Evolutionary conservation across 2,113 vertebrate genomes (phyloP).

Genomic region (Sialia sialis): DNA sequence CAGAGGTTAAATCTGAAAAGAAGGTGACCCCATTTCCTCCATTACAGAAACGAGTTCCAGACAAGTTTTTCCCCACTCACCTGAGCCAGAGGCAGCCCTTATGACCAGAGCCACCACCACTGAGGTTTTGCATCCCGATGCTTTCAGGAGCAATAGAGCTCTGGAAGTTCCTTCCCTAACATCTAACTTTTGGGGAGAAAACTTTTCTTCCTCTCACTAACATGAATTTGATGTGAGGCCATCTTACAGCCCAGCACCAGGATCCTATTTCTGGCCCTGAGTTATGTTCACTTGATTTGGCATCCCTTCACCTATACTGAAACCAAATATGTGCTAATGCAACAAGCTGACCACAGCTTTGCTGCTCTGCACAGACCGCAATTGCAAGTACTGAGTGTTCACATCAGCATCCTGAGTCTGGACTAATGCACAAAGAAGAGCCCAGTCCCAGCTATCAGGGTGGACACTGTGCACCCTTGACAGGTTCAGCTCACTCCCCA

Average conservation of each 20-base stretch:
- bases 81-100: not conserved
- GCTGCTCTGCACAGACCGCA: not conserved
- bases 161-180: not conserved
- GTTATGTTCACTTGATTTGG: not conserved
- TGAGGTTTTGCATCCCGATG: not conserved
- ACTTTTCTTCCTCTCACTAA: not conserved
- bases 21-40: not conserved
- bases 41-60: not conserved
- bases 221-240: fast-evolving
- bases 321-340: not conserved
- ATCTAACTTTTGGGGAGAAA: not conserved
- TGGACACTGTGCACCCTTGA: not conserved
- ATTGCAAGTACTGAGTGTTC: not conserved
- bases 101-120: not conserved
- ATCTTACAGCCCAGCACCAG: not conserved
- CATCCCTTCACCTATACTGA: not conserved
- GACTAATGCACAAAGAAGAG: not conserved
- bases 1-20: not conserved
- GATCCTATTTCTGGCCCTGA: not conserved
- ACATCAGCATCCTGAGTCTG: not conserved
- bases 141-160: not conserved
- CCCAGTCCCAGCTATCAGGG: not conserved
- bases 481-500: not conserved
- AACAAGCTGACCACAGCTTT: not conserved
- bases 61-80: not conserved